Evolutionary conservation across 1,140 invertebrate species (phyloP).

Genomic region (Copidosoma floridanum): DNA sequence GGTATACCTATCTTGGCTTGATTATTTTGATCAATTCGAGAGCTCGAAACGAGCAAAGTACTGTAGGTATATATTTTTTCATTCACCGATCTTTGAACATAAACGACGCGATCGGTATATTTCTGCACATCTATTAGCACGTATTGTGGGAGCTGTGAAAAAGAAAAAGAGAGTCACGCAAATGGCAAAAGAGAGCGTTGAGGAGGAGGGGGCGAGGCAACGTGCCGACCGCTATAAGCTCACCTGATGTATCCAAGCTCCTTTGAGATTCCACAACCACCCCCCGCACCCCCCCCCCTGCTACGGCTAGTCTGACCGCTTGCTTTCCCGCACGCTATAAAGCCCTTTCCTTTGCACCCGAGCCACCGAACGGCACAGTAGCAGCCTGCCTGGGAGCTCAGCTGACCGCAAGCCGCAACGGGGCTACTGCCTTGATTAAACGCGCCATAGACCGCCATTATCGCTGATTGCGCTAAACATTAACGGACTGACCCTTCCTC

Average conservation of each 20-base stretch:
- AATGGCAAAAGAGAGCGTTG: too few relatives aligned
- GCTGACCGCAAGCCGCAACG: constrained; percentile 55
- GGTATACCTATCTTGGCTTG: too few relatives aligned
- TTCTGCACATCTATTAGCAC: too few relatives aligned
- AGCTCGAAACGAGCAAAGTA: too few relatives aligned
- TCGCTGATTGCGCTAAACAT: constrained; percentile 60
- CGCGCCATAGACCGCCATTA: constrained; percentile 59
- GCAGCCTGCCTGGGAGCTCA: constrained; percentile 40
- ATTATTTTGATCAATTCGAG: too few relatives aligned
- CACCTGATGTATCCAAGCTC: constrained; percentile 48
- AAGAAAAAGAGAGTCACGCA: too few relatives aligned
- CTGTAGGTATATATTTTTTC: too few relatives aligned
- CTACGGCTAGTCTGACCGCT: too few relatives aligned
- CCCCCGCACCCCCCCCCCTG: constrained; percentile 19
- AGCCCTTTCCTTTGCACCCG: constrained; percentile 52
- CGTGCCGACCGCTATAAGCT: constrained; percentile 55
- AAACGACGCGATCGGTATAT: too few relatives aligned
- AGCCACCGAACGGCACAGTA: constrained; percentile 5
- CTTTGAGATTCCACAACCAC: constrained; percentile 23
- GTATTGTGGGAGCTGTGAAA: too few relatives aligned
- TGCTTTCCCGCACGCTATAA: constrained; percentile 24
- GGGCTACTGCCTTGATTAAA: constrained; percentile 59
- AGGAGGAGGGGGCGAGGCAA: too few relatives aligned
- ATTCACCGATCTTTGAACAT: too few relatives aligned
- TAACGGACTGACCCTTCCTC: constrained; percentile 45